Percentiles rank a stretch among this genome's conserved stretches.
Conservation (phyloP, 2,797 vertebrate genomes). For the Oreochromis mossambicus region DNA sequence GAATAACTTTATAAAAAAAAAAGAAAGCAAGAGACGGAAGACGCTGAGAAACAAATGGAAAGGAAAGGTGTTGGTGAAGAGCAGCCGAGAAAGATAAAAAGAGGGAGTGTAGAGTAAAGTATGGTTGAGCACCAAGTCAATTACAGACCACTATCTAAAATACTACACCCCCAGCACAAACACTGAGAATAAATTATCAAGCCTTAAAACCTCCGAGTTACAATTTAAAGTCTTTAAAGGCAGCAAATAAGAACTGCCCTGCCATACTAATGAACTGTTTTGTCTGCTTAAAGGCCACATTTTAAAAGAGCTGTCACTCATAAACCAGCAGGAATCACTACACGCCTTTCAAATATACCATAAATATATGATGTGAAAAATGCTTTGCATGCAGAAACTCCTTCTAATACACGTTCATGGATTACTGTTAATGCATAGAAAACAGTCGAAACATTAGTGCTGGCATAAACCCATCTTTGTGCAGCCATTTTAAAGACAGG, state of each 20-base stretch:
- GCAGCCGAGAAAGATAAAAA: neutral
- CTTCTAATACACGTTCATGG: slow-evolving; percentile 11
- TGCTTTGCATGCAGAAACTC: slow-evolving; percentile 2
- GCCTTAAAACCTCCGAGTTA: neutral
- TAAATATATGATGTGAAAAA: slow-evolving; percentile 6
- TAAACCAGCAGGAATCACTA: neutral
- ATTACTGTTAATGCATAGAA: slow-evolving; percentile 66
- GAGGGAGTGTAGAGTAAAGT: slow-evolving; percentile 21
- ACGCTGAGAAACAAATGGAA: neutral
- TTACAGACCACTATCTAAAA: slow-evolving; percentile 41
- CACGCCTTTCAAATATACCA: neutral
- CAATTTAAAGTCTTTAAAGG: neutral
- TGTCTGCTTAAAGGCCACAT: neutral
- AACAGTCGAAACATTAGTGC: slow-evolving; percentile 68
- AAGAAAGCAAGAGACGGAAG: slow-evolving; percentile 1
- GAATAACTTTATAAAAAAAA: slow-evolving; percentile 37
- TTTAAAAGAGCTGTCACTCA: slow-evolving; percentile 13
- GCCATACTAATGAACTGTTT: neutral
- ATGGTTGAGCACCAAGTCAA: slow-evolving; percentile 49
- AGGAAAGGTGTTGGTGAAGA: neutral
- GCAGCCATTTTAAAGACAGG: slow-evolving; percentile 57
- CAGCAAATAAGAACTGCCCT: neutral
- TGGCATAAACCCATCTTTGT: slow-evolving; percentile 60
- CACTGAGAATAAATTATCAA: neutral
- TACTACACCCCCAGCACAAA: slow-evolving; percentile 4